Conservation (phyloP, 2,888 invertebrate species). For the Diarsia dahlii region DNA sequence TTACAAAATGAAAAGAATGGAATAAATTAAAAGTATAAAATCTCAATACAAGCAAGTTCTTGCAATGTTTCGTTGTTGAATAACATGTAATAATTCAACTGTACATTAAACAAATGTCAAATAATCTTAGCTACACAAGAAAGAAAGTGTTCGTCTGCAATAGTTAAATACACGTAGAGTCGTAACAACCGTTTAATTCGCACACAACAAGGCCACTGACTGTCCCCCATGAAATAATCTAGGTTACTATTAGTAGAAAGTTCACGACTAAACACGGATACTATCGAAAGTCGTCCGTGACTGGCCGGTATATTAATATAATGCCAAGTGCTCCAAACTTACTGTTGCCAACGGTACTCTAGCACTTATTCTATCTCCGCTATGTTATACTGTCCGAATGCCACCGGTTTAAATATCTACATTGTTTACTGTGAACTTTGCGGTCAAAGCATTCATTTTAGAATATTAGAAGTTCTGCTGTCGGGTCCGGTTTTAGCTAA, state of each 20-base stretch:
- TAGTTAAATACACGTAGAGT: conserved; percentile 10
- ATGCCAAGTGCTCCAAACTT: conserved; percentile 40
- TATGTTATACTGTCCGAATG: neutral
- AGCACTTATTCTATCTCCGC: conserved; percentile 24
- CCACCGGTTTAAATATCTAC: neutral
- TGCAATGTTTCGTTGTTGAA: neutral
- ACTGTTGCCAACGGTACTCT: conserved; percentile 20
- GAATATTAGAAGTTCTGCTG: neutral
- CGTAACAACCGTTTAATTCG: conserved; percentile 23
- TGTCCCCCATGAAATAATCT: conserved; percentile 39
- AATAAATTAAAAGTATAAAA: neutral
- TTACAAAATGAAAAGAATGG: neutral
- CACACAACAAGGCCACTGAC: conserved; percentile 33
- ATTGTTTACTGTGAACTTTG: neutral
- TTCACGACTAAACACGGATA: conserved; percentile 50
- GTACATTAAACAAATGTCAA: neutral
- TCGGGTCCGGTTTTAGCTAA: too few relatives aligned
- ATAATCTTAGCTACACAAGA: neutral
- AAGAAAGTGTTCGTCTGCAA: conserved; percentile 25
- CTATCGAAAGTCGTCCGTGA: conserved; percentile 54
- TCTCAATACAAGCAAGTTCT: neutral
- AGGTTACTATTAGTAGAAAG: conserved; percentile 63
- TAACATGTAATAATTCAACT: neutral
- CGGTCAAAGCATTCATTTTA: neutral
- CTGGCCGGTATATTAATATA: conserved; percentile 19